phyloP scores from a whole-genome alignment of 1,140 invertebrate species.

The Lasioglossum baleicum region DNA sequence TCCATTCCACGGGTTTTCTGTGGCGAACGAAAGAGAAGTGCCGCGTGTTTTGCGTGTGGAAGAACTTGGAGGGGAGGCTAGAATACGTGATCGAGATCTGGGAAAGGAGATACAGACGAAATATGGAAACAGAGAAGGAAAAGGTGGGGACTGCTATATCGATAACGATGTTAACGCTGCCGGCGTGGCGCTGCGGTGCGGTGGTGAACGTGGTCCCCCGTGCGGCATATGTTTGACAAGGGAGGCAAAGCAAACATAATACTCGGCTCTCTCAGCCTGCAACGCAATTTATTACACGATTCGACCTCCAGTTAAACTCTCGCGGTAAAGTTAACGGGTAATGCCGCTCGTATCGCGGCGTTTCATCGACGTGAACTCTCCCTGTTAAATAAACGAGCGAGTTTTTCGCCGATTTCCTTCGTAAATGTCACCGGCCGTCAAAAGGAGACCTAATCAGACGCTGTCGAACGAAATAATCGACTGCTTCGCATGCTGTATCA shows the following conservation, averaged over 20 bases:
- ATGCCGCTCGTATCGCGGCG: constrained; percentile 29
- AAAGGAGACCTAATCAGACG: constrained; percentile 21
- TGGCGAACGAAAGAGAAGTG: background rate
- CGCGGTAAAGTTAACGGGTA: constrained; percentile 35
- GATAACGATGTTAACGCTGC: constrained; percentile 11
- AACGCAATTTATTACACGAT: constrained; percentile 65
- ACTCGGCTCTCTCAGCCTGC: constrained; percentile 43
- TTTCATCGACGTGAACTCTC: constrained; percentile 45
- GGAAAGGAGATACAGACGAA: constrained; percentile 28
- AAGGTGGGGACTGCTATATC: background rate
- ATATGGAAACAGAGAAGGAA: constrained; percentile 9
- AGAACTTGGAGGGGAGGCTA: background rate
- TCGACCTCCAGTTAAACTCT: constrained; percentile 62
- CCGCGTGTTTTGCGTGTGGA: background rate
- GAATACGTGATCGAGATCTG: background rate
- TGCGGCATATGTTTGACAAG: constrained; percentile 65
- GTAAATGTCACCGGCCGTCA: constrained; percentile 31
- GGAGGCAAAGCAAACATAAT: constrained; percentile 61
- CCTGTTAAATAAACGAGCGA: constrained; percentile 35
- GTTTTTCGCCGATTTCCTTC: constrained; percentile 27
- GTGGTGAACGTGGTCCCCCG: constrained; percentile 30
- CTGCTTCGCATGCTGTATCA: constrained; percentile 1
- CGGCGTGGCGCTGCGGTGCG: background rate
- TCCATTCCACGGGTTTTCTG: background rate
- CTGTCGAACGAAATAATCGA: constrained; percentile 37